phyloP scores from a whole-genome alignment of 2,888 invertebrate species.

The Beris morrisii region DNA sequence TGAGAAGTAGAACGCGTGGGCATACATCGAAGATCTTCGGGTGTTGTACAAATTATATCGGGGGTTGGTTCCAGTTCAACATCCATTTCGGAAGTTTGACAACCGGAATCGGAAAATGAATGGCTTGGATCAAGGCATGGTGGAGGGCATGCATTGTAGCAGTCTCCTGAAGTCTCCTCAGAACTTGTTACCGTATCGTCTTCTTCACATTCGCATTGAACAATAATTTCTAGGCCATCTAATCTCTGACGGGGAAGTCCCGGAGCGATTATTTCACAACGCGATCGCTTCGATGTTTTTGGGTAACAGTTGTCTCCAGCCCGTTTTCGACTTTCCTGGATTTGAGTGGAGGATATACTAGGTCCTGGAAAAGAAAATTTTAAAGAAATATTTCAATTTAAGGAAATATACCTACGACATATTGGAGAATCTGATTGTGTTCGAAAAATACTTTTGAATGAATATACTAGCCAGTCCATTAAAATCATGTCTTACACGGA shows the following conservation, averaged over 20 bases:
- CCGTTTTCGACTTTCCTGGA: background rate
- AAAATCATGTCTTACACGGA: constrained; percentile 18
- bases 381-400: too few species aligned
- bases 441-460: background rate
- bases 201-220: constrained; percentile 21
- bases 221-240: constrained; percentile 17
- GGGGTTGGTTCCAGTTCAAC: background rate
- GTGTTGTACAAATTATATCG: too few species aligned
- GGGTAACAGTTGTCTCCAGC: background rate
- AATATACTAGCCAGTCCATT: constrained; percentile 16
- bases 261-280: constrained; percentile 19
- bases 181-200: background rate
- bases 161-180: background rate
- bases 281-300: background rate
- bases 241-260: constrained; percentile 30
- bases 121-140: background rate
- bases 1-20: background rate
- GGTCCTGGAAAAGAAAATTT: too few species aligned
- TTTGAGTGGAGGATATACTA: too few species aligned
- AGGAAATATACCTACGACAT: too few species aligned
- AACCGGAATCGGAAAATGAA: constrained; percentile 3
- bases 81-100: background rate
- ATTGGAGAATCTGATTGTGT: background rate
- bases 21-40: background rate
- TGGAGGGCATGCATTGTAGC: background rate